phyloP scores from a whole-genome alignment of 1,140 invertebrate genomes.

The Polypedilum pembai region DNA sequence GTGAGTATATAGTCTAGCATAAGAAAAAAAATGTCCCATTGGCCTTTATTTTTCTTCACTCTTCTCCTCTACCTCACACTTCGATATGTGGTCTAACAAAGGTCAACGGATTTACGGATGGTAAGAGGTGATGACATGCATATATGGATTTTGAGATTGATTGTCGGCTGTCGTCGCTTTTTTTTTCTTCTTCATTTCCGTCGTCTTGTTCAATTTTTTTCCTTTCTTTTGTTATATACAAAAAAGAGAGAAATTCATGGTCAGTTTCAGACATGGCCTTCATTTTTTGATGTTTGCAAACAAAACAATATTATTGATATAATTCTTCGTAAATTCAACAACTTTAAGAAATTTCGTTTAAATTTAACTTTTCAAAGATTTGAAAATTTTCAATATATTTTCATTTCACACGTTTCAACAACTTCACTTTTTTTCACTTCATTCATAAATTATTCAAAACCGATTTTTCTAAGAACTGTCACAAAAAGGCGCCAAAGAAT shows the following conservation, averaged over 20 bases:
- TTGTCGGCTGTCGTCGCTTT: neutral
- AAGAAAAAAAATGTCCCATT: neutral
- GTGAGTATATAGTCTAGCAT: conserved; percentile 5
- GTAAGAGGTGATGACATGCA: conserved; percentile 23
- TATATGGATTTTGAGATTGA: conserved; percentile 12
- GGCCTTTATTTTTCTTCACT: neutral
- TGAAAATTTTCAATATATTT: no score
- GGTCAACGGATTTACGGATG: conserved; percentile 10
- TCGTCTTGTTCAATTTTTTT: neutral
- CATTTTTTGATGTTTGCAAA: no score
- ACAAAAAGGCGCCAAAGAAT: conserved; percentile 9
- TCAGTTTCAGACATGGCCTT: no score
- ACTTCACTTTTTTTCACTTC: no score
- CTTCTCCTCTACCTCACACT: neutral
- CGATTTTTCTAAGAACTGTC: neutral
- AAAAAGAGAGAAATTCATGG: no score
- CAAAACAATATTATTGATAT: no score
- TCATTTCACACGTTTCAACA: no score
- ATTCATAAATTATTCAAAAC: no score
- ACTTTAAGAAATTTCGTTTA: no score
- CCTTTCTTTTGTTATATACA: neutral
- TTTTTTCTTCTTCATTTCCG: neutral
- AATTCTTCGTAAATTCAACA: no score
- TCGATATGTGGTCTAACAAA: neutral
- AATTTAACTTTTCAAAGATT: no score